A percentile compares a stretch with the other conserved stretches of the same genome.
Conservation (phyloP, 2,113 vertebrate species). For the Oceanodroma tethys region DNA sequence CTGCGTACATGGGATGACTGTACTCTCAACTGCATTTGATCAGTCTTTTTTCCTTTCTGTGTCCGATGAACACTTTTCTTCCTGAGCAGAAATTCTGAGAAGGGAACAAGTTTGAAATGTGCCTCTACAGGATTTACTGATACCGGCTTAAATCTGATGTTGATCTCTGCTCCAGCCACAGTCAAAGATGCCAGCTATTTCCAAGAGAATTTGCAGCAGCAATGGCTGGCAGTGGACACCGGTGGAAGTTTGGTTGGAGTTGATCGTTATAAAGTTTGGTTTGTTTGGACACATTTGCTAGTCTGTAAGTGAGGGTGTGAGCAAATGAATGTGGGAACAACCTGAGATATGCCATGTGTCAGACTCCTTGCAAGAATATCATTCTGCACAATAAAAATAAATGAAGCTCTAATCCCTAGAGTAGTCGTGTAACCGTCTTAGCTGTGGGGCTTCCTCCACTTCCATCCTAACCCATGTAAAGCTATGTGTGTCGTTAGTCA, state of each 20-base stretch:
- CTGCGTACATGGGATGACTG: not conserved
- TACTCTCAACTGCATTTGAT: not conserved
- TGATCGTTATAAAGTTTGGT: not conserved
- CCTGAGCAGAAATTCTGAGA: not conserved
- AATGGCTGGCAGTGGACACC: rapidly evolving
- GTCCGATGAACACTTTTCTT: not conserved
- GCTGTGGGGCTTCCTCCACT: not conserved
- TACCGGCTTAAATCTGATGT: not conserved
- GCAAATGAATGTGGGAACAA: not conserved
- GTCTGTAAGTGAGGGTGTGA: not conserved
- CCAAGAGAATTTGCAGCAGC: not conserved
- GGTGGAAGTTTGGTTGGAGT: not conserved
- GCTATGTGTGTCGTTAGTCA: not conserved
- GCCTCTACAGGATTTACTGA: not conserved
- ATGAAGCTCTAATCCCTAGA: not conserved
- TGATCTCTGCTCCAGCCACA: not conserved
- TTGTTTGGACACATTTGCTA: not conserved
- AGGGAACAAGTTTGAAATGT: not conserved
- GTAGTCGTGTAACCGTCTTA: rapidly evolving
- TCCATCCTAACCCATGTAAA: not conserved
- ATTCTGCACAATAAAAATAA: not conserved
- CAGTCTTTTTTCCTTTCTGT: not conserved
- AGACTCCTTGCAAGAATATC: not conserved
- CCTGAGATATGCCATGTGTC: rapidly evolving
- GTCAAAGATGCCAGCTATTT: not conserved